Evolutionary conservation across 2,888 invertebrate species (phyloP).

Genomic region (Chrysopilus asiliformis): DNA sequence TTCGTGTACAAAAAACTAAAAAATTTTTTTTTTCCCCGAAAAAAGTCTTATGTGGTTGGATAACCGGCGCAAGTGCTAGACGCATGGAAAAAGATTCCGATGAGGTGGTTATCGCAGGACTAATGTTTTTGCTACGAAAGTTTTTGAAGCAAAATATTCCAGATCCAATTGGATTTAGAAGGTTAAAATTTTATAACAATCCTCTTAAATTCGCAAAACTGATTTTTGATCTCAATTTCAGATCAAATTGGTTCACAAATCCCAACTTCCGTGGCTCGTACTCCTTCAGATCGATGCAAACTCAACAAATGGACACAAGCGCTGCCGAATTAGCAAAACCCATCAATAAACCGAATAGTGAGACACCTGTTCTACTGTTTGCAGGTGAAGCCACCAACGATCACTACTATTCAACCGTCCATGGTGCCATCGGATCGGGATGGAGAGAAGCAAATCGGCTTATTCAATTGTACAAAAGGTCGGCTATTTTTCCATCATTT

Average conservation of each 20-base stretch:
- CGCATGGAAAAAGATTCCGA: slow-evolving; percentile 47
- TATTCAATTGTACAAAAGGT: slow-evolving; percentile 25
- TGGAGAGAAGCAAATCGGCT: slow-evolving; percentile 55
- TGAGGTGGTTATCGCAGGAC: slow-evolving; percentile 31
- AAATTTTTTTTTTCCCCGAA: too few species aligned
- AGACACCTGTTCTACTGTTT: slow-evolving; percentile 44
- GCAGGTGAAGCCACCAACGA: slow-evolving; percentile 56
- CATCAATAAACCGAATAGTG: slow-evolving; percentile 21
- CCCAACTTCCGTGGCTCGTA: slow-evolving; percentile 50
- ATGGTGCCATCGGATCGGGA: slow-evolving; percentile 63
- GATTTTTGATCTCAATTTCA: slow-evolving; percentile 30
- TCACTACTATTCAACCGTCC: slow-evolving; percentile 50
- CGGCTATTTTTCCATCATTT: too few species aligned
- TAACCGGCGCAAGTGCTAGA: slow-evolving; percentile 48
- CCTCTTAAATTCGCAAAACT: neutral
- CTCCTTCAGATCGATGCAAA: slow-evolving; percentile 44
- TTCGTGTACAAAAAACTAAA: too few species aligned
- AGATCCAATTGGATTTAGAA: slow-evolving; percentile 20
- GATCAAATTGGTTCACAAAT: slow-evolving; percentile 53
- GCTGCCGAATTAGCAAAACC: slow-evolving; percentile 44
- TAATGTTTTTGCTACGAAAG: slow-evolving; percentile 29
- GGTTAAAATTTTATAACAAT: slow-evolving; percentile 9
- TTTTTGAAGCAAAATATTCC: slow-evolving; percentile 31
- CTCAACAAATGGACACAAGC: slow-evolving; percentile 42
- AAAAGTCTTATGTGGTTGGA: slow-evolving; percentile 54